Evolutionary conservation across 2,113 vertebrate species (phyloP).

Genomic region (Sceloporus undulatus): DNA sequence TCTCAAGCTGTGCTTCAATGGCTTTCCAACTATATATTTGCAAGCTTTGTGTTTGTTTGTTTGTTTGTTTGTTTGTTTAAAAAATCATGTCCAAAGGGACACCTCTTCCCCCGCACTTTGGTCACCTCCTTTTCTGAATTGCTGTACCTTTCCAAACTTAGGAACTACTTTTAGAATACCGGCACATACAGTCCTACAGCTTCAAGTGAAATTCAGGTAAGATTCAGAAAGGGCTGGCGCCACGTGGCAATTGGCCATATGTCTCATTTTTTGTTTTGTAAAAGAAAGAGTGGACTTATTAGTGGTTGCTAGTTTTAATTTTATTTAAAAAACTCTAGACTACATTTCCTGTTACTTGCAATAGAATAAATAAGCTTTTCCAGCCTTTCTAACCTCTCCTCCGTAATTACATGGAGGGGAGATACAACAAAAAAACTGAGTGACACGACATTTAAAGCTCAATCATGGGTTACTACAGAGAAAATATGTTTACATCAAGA

Average conservation of each 20-base stretch:
- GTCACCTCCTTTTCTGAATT: not conserved
- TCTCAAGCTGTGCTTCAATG: slow-evolving; percentile 35
- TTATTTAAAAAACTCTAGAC: slow-evolving; percentile 2
- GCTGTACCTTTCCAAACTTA: not conserved
- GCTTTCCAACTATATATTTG: slow-evolving; percentile 22
- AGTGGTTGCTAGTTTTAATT: not conserved
- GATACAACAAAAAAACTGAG: not conserved
- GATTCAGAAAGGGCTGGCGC: not conserved
- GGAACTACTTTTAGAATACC: no score
- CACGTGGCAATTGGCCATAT: no score
- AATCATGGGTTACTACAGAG: not conserved
- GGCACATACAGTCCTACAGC: no score
- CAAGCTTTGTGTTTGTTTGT: no score
- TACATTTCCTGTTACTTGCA: not conserved
- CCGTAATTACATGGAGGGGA: not conserved
- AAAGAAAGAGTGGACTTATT: not conserved
- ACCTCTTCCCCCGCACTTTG: not conserved
- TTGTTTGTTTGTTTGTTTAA: no score
- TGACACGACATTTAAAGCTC: not conserved
- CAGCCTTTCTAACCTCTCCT: not conserved
- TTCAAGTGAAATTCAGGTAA: no score
- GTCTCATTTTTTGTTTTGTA: not conserved
- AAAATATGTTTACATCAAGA: not conserved
- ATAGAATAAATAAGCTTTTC: not conserved
- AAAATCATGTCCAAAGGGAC: not conserved